Percentiles rank a stretch among this genome's conserved stretches.
phyloP scores from a whole-genome alignment of 2,113 vertebrate genomes.

The Desmodus rotundus region DNA sequence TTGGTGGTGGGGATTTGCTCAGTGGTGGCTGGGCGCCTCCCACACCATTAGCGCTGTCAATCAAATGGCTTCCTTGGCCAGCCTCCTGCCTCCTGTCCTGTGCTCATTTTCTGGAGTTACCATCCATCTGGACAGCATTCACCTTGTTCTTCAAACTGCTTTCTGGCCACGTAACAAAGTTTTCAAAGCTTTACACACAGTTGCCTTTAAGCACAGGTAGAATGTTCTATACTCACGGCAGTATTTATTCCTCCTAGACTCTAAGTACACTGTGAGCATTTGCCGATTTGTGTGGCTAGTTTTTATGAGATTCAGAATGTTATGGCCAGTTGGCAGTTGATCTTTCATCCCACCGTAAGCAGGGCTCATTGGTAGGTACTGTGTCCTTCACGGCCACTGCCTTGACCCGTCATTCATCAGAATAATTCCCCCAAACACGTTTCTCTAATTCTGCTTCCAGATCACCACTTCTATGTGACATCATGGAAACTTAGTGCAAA shows the following conservation, averaged over 20 bases:
- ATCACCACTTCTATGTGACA: conserved; percentile 56
- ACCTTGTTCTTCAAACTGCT: not conserved
- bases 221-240: not conserved
- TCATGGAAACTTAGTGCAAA: conserved; percentile 49
- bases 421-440: conserved; percentile 33
- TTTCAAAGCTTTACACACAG: not conserved
- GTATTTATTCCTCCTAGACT: not conserved
- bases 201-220: not conserved
- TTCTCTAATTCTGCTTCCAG: conserved; percentile 43
- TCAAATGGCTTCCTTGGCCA: not conserved
- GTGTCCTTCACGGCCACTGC: not conserved
- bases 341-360: not conserved
- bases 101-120: not conserved
- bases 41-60: fast-evolving
- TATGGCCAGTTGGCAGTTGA: not conserved
- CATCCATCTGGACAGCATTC: not conserved
- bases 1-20: fast-evolving
- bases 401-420: not conserved
- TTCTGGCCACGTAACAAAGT: not conserved
- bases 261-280: not conserved
- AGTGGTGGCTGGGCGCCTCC: fast-evolving
- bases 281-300: not conserved
- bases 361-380: not conserved
- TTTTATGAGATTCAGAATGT: not conserved
- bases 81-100: not conserved